A percentile compares a stretch with the other conserved stretches of the same genome.
Conservation (phyloP, 2,113 vertebrate species). For the Struthio camelus region DNA sequence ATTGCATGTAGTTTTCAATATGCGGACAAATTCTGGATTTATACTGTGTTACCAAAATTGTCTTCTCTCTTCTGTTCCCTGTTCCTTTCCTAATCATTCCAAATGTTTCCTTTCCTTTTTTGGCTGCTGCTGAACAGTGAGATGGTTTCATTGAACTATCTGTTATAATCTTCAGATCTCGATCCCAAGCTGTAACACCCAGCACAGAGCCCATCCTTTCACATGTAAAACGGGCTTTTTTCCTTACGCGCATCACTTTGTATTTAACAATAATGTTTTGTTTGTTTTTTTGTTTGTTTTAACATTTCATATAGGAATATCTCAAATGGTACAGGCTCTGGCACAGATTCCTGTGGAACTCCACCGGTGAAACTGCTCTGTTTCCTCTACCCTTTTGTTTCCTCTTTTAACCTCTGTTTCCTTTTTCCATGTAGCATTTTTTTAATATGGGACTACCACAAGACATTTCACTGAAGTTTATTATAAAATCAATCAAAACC, state of each 20-base stretch:
- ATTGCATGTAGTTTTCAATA: not conserved
- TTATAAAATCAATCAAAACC: not conserved
- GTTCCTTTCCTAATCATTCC: not conserved
- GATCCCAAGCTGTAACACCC: accelerated
- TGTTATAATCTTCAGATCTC: not conserved
- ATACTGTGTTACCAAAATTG: not conserved
- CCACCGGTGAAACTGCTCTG: not conserved
- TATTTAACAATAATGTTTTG: not conserved
- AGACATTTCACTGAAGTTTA: not conserved
- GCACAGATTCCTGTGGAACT: too few species aligned
- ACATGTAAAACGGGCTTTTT: not conserved
- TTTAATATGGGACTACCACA: not conserved
- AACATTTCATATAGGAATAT: not conserved
- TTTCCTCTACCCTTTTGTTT: not conserved
- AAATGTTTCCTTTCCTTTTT: not conserved
- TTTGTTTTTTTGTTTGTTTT: not conserved
- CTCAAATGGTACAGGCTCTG: not conserved
- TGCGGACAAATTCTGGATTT: not conserved
- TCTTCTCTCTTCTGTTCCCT: not conserved
- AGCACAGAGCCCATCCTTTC: not conserved
- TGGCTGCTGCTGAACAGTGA: not conserved
- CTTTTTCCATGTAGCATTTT: not conserved
- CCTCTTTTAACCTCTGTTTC: not conserved
- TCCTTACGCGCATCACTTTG: not conserved
- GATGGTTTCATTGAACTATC: not conserved